Conservation (phyloP, 2,888 invertebrate genomes). For the Agrotis segetum region DNA sequence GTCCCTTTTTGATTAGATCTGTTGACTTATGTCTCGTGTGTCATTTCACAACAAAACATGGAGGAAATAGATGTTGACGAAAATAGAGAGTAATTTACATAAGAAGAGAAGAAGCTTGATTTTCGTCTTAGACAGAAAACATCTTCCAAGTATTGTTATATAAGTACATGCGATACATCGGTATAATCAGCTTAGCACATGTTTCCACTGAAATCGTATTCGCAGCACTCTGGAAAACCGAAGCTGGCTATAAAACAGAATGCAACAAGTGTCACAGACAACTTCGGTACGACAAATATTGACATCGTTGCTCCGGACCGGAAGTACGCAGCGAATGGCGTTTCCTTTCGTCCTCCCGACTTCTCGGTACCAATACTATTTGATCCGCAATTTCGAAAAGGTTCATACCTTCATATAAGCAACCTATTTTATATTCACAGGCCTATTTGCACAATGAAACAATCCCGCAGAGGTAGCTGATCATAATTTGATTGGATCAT, state of each 20-base stretch:
- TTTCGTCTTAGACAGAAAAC: neutral
- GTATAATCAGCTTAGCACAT: slow-evolving; percentile 8
- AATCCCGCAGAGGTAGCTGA: slow-evolving; percentile 32
- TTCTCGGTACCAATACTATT: slow-evolving; percentile 48
- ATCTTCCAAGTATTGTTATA: neutral
- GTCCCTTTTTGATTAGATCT: slow-evolving; percentile 61
- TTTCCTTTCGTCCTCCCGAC: slow-evolving; percentile 66
- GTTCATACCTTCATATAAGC: slow-evolving; percentile 42
- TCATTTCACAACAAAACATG: slow-evolving; percentile 38
- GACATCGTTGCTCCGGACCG: slow-evolving; percentile 64
- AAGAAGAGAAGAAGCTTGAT: neutral
- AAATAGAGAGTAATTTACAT: neutral
- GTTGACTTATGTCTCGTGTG: slow-evolving; percentile 49
- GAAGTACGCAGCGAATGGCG: slow-evolving; percentile 66
- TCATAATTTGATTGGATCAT: slow-evolving; percentile 50
- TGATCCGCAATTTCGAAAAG: slow-evolving; percentile 56
- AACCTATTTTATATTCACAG: slow-evolving; percentile 45
- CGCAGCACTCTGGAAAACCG: slow-evolving; percentile 5
- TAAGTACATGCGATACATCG: neutral
- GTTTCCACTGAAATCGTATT: slow-evolving; percentile 26
- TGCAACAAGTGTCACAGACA: slow-evolving; percentile 66
- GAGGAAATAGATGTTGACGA: neutral
- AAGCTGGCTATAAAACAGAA: slow-evolving; percentile 37
- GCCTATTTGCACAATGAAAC: slow-evolving; percentile 32
- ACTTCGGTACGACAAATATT: slow-evolving; percentile 60